phyloP scores from a whole-genome alignment of 2,797 vertebrate genomes.

The Sebastes oblongus region DNA sequence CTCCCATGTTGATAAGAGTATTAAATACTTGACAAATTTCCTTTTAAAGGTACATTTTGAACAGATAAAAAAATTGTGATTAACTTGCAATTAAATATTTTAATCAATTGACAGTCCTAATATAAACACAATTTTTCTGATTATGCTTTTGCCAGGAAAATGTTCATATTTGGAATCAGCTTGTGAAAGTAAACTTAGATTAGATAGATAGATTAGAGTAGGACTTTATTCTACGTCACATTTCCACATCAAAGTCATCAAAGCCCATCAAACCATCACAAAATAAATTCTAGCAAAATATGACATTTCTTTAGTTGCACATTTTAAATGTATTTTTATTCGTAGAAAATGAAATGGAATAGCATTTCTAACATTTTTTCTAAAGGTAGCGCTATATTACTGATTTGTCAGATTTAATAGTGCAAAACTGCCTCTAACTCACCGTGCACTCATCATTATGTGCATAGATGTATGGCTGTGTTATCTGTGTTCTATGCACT shows the following conservation, averaged over 20 bases:
- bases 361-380: not conserved
- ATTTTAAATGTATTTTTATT: not conserved
- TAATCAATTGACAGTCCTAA: no score
- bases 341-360: not conserved
- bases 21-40: no score
- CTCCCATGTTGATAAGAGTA: no score
- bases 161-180: not conserved
- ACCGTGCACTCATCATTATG: not conserved
- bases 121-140: not conserved
- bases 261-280: no score
- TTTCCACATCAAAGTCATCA: not conserved
- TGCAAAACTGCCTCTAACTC: not conserved
- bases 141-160: not conserved
- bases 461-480: not conserved
- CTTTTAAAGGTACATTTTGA: no score
- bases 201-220: not conserved
- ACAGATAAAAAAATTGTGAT: no score
- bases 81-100: no score
- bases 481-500: no score
- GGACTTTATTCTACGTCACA: not conserved
- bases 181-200: not conserved
- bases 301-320: not conserved
- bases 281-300: no score
- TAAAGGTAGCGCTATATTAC: not conserved
- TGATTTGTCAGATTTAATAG: not conserved